A percentile compares a stretch with the other conserved stretches of the same genome.
Conservation (phyloP, 1,140 invertebrate genomes). For the Limonius californicus region DNA sequence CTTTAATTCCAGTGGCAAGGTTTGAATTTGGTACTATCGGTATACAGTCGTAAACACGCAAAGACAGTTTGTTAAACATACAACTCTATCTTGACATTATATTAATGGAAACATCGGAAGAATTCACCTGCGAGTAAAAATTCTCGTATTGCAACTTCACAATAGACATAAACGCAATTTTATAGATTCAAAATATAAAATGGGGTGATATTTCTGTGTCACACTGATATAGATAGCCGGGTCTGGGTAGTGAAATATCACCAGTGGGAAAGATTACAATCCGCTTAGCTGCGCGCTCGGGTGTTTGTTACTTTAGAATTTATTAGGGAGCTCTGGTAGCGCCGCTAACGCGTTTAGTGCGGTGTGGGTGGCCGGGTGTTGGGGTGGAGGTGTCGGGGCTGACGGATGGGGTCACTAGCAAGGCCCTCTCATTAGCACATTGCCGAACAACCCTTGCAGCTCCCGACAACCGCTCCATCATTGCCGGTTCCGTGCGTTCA, state of each 20-base stretch:
- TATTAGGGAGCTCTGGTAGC: constrained; percentile 33
- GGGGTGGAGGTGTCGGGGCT: constrained; percentile 23
- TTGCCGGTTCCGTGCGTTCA: constrained; percentile 16
- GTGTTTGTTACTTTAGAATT: constrained; percentile 40
- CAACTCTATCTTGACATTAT: too few relatives aligned
- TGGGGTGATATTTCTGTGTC: constrained; percentile 33
- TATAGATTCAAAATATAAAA: constrained; percentile 24
- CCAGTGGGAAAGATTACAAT: constrained; percentile 41
- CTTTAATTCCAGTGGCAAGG: too few relatives aligned
- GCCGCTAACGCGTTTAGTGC: constrained; percentile 39
- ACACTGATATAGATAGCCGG: constrained; percentile 31
- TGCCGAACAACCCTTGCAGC: constrained; percentile 27
- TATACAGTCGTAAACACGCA: too few relatives aligned
- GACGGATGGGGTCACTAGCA: constrained; percentile 30
- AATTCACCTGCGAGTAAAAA: too few relatives aligned
- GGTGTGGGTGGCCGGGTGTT: constrained; percentile 28
- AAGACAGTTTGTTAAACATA: too few relatives aligned
- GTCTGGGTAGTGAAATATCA: constrained; percentile 37
- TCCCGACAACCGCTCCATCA: constrained; percentile 21
- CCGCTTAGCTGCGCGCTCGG: constrained; percentile 35
- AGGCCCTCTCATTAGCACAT: constrained; percentile 36
- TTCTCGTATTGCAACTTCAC: neutral
- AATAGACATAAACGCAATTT: constrained; percentile 16
- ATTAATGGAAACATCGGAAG: too few relatives aligned
- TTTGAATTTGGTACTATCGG: too few relatives aligned